These are phyloP conservation scores for Phalanger gymnotis DNA, from an alignment of 2,797 vertebrate species.

Conservation along the genomic window DNA sequence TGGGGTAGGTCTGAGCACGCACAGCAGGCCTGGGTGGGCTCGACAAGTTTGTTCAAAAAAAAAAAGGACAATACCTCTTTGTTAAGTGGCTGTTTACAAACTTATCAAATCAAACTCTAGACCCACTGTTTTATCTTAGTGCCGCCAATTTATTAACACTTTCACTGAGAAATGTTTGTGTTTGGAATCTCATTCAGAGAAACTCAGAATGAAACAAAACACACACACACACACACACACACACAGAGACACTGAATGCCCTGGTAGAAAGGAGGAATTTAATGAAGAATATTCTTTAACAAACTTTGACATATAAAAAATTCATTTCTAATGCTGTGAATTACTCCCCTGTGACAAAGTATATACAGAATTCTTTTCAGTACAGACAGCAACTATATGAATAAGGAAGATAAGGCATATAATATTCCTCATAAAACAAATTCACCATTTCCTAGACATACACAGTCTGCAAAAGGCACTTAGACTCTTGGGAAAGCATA, in stretches of 20 bases:
- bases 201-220: slow-evolving; percentile 59
- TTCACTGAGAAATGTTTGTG: slow-evolving; percentile 32
- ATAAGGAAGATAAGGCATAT: not conserved
- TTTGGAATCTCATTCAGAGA: slow-evolving; percentile 57
- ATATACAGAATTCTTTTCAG: not conserved
- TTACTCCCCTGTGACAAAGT: not conserved
- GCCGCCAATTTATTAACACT: slow-evolving; percentile 46
- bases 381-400: not conserved
- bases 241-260: not conserved
- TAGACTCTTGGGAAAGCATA: not conserved
- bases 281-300: not conserved
- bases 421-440: not conserved
- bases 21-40: slow-evolving; percentile 82
- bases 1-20: slow-evolving; percentile 76
- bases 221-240: not conserved
- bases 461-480: not conserved
- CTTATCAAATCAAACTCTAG: slow-evolving; percentile 42
- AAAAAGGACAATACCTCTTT: slow-evolving; percentile 74
- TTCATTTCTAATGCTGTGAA: not conserved
- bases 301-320: not conserved
- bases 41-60: slow-evolving; percentile 67
- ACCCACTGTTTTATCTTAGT: slow-evolving; percentile 25
- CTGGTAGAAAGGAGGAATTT: not conserved
- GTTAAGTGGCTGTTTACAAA: slow-evolving; percentile 71
- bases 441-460: not conserved